Evolutionary conservation across 2,888 invertebrate genomes (phyloP).

Genomic region (Arenicola marina): DNA sequence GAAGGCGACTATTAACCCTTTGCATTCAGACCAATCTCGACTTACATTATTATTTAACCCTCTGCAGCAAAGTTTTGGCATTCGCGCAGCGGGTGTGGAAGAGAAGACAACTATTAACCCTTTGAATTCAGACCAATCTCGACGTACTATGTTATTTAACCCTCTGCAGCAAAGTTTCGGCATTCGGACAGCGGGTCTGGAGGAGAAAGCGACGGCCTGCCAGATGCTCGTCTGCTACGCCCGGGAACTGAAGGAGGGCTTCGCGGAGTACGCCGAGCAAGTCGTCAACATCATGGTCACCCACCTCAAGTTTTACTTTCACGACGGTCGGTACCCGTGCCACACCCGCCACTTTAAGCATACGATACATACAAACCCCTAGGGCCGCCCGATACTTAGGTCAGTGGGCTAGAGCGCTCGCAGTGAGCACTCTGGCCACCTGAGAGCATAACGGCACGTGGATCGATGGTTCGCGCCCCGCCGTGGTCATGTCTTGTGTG

Average conservation of each 20-base stretch:
- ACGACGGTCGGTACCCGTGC: constrained; percentile 54
- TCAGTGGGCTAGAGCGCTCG: too few relatives aligned
- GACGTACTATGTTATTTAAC: background rate
- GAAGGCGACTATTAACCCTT: too few relatives aligned
- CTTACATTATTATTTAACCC: background rate
- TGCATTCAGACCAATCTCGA: too few relatives aligned
- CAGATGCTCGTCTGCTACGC: constrained; percentile 97
- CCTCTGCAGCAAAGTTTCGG: constrained; percentile 79
- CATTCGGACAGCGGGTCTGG: constrained; percentile 88
- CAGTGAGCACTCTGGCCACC: too few relatives aligned
- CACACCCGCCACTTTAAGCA: too few relatives aligned
- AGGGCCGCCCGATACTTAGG: too few relatives aligned
- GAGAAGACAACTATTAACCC: constrained; percentile 95
- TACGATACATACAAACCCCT: too few relatives aligned
- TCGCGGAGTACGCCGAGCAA: constrained; percentile 76
- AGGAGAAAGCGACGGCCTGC: constrained; percentile 95
- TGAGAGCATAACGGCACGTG: too few relatives aligned
- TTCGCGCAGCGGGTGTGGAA: constrained; percentile 89
- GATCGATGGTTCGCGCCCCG: too few relatives aligned
- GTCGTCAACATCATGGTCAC: constrained; percentile 63
- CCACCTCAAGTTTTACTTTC: constrained; percentile 75
- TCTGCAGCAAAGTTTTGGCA: constrained; percentile 82
- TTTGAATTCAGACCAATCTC: too few relatives aligned
- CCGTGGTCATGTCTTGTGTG: too few relatives aligned
- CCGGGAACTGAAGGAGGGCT: constrained; percentile 85